These are phyloP conservation scores for Oceanodroma leucorhoa DNA, from an alignment of 2,797 vertebrate species.

Conservation along the genomic window DNA sequence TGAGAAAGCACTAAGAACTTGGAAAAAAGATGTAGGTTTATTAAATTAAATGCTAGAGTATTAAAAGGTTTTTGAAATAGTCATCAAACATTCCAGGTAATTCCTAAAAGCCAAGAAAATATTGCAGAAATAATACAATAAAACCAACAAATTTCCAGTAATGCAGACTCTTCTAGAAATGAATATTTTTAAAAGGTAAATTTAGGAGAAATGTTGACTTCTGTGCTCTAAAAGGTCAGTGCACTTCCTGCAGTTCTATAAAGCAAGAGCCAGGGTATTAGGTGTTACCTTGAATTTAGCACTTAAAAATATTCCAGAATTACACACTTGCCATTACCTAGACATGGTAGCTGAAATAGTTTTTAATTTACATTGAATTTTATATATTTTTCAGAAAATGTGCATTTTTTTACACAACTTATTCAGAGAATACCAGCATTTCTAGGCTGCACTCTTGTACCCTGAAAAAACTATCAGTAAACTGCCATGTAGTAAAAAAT, in stretches of 20 bases:
- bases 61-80: conserved; percentile 56
- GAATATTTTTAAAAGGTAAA: conserved; percentile 17
- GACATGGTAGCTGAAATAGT: not conserved
- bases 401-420: not conserved
- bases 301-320: not conserved
- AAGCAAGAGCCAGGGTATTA: not conserved
- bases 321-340: not conserved
- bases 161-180: not conserved
- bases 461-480: not conserved
- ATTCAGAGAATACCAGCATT: not conserved
- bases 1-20: conserved; percentile 76
- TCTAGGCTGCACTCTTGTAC: not conserved
- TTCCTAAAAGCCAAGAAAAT: conserved; percentile 65
- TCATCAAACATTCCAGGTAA: conserved; percentile 48
- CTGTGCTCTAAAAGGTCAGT: not conserved
- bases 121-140: conserved; percentile 33
- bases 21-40: conserved; percentile 86
- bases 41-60: conserved; percentile 60
- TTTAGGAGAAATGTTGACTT: conserved; percentile 30
- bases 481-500: not conserved
- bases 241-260: not conserved
- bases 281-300: not conserved
- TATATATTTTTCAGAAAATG: not conserved
- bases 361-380: not conserved
- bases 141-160: not conserved